These are phyloP conservation scores for Peromyscus maniculatus DNA, from an alignment of 2,113 vertebrate genomes.

Conservation along the genomic window DNA sequence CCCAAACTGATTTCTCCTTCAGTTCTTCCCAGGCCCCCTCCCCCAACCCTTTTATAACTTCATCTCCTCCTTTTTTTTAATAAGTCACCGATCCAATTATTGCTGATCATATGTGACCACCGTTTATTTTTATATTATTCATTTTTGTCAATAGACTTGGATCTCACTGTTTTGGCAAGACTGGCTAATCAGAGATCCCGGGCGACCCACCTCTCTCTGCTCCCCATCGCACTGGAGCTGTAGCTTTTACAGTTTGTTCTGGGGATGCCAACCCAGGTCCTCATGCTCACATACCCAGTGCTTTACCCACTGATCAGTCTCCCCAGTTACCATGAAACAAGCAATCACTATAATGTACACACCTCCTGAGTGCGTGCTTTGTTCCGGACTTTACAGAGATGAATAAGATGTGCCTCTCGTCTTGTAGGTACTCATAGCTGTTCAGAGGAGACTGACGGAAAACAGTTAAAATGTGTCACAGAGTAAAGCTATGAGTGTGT, in stretches of 20 bases:
- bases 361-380: background rate
- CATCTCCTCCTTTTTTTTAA: background rate
- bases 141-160: background rate
- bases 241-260: background rate
- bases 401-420: background rate
- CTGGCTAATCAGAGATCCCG: background rate
- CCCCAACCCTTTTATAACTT: background rate
- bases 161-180: background rate
- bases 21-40: accelerated
- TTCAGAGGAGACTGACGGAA: background rate
- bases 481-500: background rate
- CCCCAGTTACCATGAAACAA: background rate
- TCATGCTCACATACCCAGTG: background rate
- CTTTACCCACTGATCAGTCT: background rate
- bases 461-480: no score
- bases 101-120: background rate
- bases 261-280: background rate
- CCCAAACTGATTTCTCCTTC: background rate
- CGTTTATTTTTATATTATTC: no score
- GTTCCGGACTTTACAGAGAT: background rate
- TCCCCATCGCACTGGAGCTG: background rate
- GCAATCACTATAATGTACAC: background rate
- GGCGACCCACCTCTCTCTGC: background rate
- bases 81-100: background rate
- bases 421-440: background rate